These are phyloP conservation scores for Hololepta plana DNA, from an alignment of 2,888 invertebrate genomes.

Conservation along the genomic window DNA sequence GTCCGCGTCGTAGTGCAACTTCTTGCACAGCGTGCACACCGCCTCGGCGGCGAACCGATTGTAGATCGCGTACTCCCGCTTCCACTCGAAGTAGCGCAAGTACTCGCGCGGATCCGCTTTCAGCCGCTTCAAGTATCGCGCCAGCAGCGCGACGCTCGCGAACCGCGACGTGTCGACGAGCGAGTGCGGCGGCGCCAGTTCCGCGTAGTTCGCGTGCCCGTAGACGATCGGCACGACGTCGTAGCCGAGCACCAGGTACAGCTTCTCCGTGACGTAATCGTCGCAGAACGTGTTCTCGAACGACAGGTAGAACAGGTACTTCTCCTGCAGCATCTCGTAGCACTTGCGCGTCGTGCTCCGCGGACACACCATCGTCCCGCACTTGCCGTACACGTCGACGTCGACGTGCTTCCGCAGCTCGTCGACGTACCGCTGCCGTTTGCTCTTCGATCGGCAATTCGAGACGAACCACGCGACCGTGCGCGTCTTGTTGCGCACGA, in stretches of 20 bases:
- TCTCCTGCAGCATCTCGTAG: constrained; percentile 27
- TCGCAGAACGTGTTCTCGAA: constrained; percentile 53
- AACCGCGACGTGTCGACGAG: constrained; percentile 39
- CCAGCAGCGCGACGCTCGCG: constrained; percentile 28
- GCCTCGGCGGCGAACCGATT: constrained; percentile 9
- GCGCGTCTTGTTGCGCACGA: constrained; percentile 23
- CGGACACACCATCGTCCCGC: constrained; percentile 29
- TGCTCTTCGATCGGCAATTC: constrained; percentile 30
- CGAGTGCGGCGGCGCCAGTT: constrained; percentile 31
- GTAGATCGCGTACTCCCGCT: constrained; percentile 19
- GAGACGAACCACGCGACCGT: constrained; percentile 39
- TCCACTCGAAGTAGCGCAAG: constrained; percentile 39
- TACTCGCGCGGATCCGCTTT: constrained; percentile 32
- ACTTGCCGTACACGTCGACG: constrained; percentile 44
- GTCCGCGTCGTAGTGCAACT: constrained; percentile 14
- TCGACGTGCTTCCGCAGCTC: constrained; percentile 35
- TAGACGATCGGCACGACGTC: constrained; percentile 47
- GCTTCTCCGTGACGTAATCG: constrained; percentile 45
- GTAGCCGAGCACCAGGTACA: constrained; percentile 36
- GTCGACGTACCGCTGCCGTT: constrained; percentile 25
- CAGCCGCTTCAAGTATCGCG: constrained; percentile 30
- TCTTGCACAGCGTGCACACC: constrained; percentile 16
- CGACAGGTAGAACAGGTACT: constrained; percentile 52
- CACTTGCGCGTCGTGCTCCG: constrained; percentile 20
- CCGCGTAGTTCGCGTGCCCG: constrained; percentile 40